Conservation (phyloP, 2,113 vertebrate genomes). For the Albula glossodonta region DNA sequence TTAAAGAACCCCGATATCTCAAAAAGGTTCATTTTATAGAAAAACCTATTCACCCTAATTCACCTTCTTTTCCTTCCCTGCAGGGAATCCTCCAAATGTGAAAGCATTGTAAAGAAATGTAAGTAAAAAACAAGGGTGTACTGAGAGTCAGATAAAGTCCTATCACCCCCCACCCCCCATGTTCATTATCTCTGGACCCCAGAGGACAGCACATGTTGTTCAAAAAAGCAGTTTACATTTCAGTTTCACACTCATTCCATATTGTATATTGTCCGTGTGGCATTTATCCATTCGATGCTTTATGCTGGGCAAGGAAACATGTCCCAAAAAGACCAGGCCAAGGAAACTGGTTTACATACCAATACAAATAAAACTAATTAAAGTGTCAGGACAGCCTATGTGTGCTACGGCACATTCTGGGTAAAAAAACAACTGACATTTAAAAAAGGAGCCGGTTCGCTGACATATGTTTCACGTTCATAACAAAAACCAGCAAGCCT, state of each 20-base stretch:
- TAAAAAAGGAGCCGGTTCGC: not conserved
- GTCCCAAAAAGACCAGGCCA: not conserved
- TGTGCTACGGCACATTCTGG: not conserved
- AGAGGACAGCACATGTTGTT: not conserved
- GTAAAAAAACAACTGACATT: not conserved
- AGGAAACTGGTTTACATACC: not conserved
- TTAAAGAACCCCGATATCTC: no score
- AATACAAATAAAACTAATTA: not conserved
- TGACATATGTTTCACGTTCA: not conserved
- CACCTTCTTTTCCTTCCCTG: no score
- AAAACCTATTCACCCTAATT: no score
- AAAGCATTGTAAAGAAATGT: no score
- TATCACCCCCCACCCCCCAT: no score
- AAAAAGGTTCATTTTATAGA: no score
- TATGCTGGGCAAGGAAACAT: not conserved
- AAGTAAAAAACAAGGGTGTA: no score
- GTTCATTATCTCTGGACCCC: no score
- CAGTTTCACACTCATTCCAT: no score
- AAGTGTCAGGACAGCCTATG: not conserved
- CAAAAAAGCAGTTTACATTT: no score
- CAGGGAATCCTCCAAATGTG: no score
- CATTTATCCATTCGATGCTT: not conserved
- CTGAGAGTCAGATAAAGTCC: no score
- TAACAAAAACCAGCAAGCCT: not conserved
- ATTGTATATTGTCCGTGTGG: not conserved